phyloP scores from a whole-genome alignment of 2,888 invertebrate species.

The Sthenelais limicola region DNA sequence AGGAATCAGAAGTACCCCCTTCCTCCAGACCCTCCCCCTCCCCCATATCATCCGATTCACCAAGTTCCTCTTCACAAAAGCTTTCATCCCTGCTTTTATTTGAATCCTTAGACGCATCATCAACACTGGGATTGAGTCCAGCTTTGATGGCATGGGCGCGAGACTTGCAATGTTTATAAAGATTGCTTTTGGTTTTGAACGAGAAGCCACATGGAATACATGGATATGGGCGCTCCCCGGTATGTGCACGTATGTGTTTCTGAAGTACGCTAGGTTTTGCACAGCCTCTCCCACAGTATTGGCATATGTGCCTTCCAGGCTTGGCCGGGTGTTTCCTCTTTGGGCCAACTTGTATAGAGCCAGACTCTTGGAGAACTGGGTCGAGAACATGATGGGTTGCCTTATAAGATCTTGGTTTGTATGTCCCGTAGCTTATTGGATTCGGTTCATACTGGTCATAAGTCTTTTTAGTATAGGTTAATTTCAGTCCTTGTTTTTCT shows the following conservation, averaged over 20 bases:
- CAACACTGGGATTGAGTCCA: slow-evolving; percentile 41
- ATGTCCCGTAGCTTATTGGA: slow-evolving; percentile 41
- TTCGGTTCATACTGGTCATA: slow-evolving; percentile 46
- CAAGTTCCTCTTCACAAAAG: slow-evolving; percentile 27
- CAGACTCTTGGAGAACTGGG: background rate
- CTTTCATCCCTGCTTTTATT: slow-evolving; percentile 66
- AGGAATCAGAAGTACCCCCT: slow-evolving; percentile 6
- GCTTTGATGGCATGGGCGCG: slow-evolving; percentile 62
- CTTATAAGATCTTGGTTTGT: slow-evolving; percentile 26
- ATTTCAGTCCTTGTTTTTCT: slow-evolving; percentile 52
- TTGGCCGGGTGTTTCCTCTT: slow-evolving; percentile 58
- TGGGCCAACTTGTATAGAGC: slow-evolving; percentile 46
- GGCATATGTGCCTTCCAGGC: slow-evolving; percentile 84
- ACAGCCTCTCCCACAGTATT: slow-evolving; percentile 89
- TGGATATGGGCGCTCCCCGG: slow-evolving; percentile 92
- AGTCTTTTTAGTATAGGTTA: slow-evolving; percentile 53
- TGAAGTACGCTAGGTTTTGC: slow-evolving; percentile 94
- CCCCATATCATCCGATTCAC: slow-evolving; percentile 42
- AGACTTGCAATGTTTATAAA: slow-evolving; percentile 88
- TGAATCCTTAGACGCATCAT: slow-evolving; percentile 75
- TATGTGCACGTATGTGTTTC: slow-evolving; percentile 94
- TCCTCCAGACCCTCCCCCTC: slow-evolving; percentile 36
- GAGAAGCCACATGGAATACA: slow-evolving; percentile 91
- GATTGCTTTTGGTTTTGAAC: slow-evolving; percentile 93
- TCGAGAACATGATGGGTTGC: background rate